Base-by-base conservation (phyloP, 2,888 invertebrate genomes). In the Metalampra italica region DNA sequence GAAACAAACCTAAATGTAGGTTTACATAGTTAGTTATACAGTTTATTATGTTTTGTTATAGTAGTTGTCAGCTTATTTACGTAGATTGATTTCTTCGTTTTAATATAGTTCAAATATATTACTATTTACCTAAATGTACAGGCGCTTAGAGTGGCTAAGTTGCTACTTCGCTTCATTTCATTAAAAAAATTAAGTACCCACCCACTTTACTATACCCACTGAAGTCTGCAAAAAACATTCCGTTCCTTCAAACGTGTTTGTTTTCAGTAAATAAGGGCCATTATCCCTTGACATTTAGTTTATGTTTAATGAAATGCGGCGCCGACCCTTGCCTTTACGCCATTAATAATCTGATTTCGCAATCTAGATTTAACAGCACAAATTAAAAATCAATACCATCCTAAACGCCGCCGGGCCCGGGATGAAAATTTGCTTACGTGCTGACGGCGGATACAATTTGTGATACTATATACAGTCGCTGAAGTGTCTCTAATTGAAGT, bases 311-410 rank as follows among this genome's bases (percentile, higher is more conserved):
- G 78, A 73, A 71, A 71, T 71, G 61, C 66, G 40, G 40, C 15
- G 9, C 55, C 69, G 69, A 75, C 76, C 78, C 71, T 65, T 74
- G 70, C 74, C 72, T 68, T 75, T 55, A 47, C 55, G 59, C 69
- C 75, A 80, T 84, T 84, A 79, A 83, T 84, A 83, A 83, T 79
- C 71, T 63, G 76, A 76, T 76, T 71, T 68, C 71, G 73, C 69
- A 72, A 75, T 81, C 75, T 71, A 72, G 71, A 77, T 77, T 69
- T 72, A 71, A 73, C 69, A 60, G 63, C 62, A 66, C 65, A 78
- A 81, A 83, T 79, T 78, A 75, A 75, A 80, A 82, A 82, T 83
- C 82, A 74, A 82, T 82, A 80, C 52, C 45, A 43, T 43, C 51
- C 52, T 49, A 54, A 59, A 57, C 46, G 46, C 40, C 46, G 44